Evolutionary conservation across 2,888 invertebrate species (phyloP).

Genomic region (Anthoptus insignis): DNA sequence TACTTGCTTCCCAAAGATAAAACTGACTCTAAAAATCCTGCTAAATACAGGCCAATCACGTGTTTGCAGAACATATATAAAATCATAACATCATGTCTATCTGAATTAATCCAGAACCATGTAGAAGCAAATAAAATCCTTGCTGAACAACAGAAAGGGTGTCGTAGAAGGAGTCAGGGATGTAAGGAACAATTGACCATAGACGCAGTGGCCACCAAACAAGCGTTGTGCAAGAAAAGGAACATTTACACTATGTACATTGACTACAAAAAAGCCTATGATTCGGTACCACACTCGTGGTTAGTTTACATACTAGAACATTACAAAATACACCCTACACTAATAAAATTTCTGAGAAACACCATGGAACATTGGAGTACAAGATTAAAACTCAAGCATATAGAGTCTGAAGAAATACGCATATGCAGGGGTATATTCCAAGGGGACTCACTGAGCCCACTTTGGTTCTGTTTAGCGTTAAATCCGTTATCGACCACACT

Average conservation of each 20-base stretch:
- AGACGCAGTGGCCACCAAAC: slow-evolving; percentile 21
- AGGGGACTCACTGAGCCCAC: slow-evolving; percentile 37
- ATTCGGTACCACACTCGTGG: slow-evolving; percentile 39
- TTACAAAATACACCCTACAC: slow-evolving; percentile 36
- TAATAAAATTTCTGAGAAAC: slow-evolving; percentile 20
- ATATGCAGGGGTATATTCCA: slow-evolving; percentile 46
- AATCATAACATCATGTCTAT: slow-evolving; percentile 37
- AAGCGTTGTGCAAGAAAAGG: background rate
- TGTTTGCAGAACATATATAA: slow-evolving; percentile 43
- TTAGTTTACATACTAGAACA: slow-evolving; percentile 20
- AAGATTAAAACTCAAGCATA: slow-evolving; percentile 18
- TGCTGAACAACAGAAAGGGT: slow-evolving; percentile 30
- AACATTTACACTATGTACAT: slow-evolving; percentile 27
- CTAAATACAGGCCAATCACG: slow-evolving; percentile 41
- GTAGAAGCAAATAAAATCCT: slow-evolving; percentile 20
- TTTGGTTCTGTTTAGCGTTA: slow-evolving; percentile 41
- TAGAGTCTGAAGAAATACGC: slow-evolving; percentile 25
- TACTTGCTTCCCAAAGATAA: slow-evolving; percentile 44
- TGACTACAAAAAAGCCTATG: slow-evolving; percentile 37
- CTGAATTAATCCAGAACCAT: slow-evolving; percentile 27
- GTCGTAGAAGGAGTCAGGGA: slow-evolving; percentile 9
- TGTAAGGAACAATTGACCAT: slow-evolving; percentile 26
- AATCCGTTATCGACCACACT: slow-evolving; percentile 35
- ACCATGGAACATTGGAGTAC: slow-evolving; percentile 39
- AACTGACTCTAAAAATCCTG: slow-evolving; percentile 17